phyloP scores from a whole-genome alignment of 2,888 invertebrate species.

The Drosophila nr. medialis region DNA sequence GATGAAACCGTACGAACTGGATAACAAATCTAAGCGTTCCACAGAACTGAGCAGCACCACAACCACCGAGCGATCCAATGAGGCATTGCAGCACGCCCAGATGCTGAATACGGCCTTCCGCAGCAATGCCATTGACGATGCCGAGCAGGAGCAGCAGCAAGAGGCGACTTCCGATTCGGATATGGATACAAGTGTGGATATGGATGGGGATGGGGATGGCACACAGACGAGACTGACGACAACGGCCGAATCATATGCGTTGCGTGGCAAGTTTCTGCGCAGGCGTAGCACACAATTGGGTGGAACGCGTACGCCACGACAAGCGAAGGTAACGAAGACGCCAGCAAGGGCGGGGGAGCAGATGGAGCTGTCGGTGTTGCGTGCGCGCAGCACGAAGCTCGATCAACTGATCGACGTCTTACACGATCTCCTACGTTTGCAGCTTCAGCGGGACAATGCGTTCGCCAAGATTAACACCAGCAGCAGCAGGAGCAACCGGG shows the following conservation, averaged over 20 bases:
- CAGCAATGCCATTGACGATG: conserved; percentile 10
- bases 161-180: conserved; percentile 3
- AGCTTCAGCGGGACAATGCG: conserved; percentile 48
- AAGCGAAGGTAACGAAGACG: conserved; percentile 33
- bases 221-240: background rate
- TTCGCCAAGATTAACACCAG: background rate
- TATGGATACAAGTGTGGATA: background rate
- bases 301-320: conserved; percentile 47
- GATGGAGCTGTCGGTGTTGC: conserved; percentile 16
- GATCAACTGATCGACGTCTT: conserved; percentile 76
- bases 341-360: conserved; percentile 2
- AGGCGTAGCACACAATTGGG: conserved; percentile 52
- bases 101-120: conserved; percentile 34
- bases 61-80: conserved; percentile 22
- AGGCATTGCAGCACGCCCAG: conserved; percentile 17
- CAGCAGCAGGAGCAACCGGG: background rate
- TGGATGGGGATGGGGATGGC: conserved; percentile 1
- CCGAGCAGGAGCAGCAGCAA: background rate
- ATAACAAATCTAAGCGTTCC: conserved; percentile 56
- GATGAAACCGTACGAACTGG: conserved; percentile 41
- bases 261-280: conserved; percentile 75
- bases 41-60: conserved; percentile 7
- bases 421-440: conserved; percentile 67
- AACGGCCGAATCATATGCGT: conserved; percentile 59
- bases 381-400: conserved; percentile 61